Evolutionary conservation across 2,113 vertebrate genomes (phyloP), one percentile per base, ranked within the genome.

Genomic region (Dissostichus mawsoni): DNA sequence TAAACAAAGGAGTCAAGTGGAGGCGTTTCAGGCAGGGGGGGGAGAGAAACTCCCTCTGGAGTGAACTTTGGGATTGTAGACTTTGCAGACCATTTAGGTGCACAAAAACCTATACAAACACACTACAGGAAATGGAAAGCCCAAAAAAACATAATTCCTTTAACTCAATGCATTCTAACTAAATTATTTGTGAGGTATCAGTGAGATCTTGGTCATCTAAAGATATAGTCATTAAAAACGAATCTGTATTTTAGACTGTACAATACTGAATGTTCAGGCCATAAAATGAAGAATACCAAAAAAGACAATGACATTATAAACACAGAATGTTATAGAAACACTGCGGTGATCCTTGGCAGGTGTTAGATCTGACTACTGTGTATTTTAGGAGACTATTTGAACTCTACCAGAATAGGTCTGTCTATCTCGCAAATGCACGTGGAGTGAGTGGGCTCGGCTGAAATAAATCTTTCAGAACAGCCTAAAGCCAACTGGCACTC

Each of bases 381-480:
- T 84, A 78, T 90, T 89, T 84, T 51, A 58, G 48, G 78, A 66
- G 25, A 73, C 63, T 75, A 47, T 70, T 59, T 79, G 74, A 88
- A 84, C 66, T 78, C 5, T 1, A 69, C 83, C 59, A 75, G 69
- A 70, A 76, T 72, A 78, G 70, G 73, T 80, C 63, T 48, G 36
- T 87, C 69, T 78, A 73, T 84, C 82, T 82, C 65, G 51, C 74
- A 59, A 81, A 59, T 78, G 82, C 90, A 87, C 74, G 86, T 58
- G 80, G 71, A 86, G 82, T 87, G 88, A 91, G 87, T 83, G 90
- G 88, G 90, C 75, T 75, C 57, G 80, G 81, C 82, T 83, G 67
- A 83, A 91, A 91, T 92, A 84, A 90, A 93, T 92, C 64, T 93
- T 93, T 93, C 48, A 92, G 79, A 78, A 78, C 61, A 51, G 85